Evolutionary conservation across 1,140 invertebrate genomes (phyloP).

Genomic region (Hycleus cichorii): DNA sequence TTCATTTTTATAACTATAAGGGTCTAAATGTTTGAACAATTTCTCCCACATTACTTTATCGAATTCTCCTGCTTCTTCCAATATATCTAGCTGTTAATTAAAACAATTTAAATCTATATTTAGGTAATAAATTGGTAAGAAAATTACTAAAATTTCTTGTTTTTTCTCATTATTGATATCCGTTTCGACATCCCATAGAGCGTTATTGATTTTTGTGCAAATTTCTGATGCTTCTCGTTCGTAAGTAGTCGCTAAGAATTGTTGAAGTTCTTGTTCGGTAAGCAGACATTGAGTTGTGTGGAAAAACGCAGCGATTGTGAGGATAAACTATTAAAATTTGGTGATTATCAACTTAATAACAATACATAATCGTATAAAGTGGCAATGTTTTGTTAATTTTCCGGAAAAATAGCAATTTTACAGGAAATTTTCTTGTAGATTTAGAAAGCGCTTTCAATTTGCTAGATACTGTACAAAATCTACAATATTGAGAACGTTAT

Average conservation of each 20-base stretch:
- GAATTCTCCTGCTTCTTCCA: slow-evolving; percentile 20
- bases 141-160: slow-evolving; percentile 8
- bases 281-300: too few relatives aligned
- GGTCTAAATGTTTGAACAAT: slow-evolving; percentile 24
- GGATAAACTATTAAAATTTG: too few relatives aligned
- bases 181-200: slow-evolving; percentile 28
- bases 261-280: slow-evolving; percentile 14
- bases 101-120: too few relatives aligned
- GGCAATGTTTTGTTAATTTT: too few relatives aligned
- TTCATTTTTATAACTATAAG: slow-evolving; percentile 20
- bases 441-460: too few relatives aligned
- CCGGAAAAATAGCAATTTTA: too few relatives aligned
- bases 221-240: slow-evolving; percentile 11
- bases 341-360: too few relatives aligned
- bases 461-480: too few relatives aligned
- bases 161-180: slow-evolving; percentile 21
- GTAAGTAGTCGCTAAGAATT: slow-evolving; percentile 19
- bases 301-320: too few relatives aligned
- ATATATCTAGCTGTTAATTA: slow-evolving; percentile 13
- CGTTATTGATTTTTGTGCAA: slow-evolving; percentile 17
- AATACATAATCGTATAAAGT: too few relatives aligned
- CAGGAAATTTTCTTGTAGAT: background rate
- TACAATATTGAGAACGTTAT: too few relatives aligned
- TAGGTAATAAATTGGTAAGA: too few relatives aligned
- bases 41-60: slow-evolving; percentile 27